Evolutionary conservation across 2,888 invertebrate genomes (phyloP), one percentile per base, ranked within the genome.

Genomic region (Elegia similella): DNA sequence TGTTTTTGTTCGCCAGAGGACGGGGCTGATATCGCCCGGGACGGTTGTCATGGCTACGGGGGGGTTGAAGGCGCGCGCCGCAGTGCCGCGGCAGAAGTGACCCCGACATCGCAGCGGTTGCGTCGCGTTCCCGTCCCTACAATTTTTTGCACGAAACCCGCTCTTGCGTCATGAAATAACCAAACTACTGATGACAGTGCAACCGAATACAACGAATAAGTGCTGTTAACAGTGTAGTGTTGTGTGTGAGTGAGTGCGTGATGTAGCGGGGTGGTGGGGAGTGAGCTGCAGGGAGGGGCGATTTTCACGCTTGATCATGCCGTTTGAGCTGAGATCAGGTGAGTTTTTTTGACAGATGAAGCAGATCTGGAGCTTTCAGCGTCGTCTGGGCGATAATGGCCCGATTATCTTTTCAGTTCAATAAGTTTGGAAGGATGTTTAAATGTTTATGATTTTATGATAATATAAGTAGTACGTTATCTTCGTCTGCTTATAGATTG

Each of bases 1-100:
- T 88, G 86, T 89, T 89, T 88, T 88, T 82, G 77, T 82, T 74
- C 78, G 73, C 72, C 67, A 75, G 80, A 83, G 82, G 82, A 80
- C 75, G 76, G 80, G 82, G 82, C 75, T 78, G 84, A 83, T 81
- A 84, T 83, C 82, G 88, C 88, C 88, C 80, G 82, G 84, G 89
- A 84, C 78, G 66, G 90, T 90, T 65, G 82, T 62, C 79, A 87
- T 88, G 81, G 77, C 54, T 59, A 90, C 88, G 78, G 78, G 84
- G 86, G 84, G 86, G 85, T 81, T 72, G 76, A 71, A 85, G 86
- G 89, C 89, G 90, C 90, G 90, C 90, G 90, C 88, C 86, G 87
- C 83, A 73, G 72, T 75, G 62, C 70, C 58, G 67, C 85, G 86
- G 80, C 88, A 88, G 89, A 88, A 76, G 83, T 76, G 77, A 80